A percentile compares a stretch with the other conserved stretches of the same genome.
These are phyloP conservation scores for Caenorhabditis parvicauda DNA, from an alignment of 2,888 invertebrate species.

Conservation along the genomic window DNA sequence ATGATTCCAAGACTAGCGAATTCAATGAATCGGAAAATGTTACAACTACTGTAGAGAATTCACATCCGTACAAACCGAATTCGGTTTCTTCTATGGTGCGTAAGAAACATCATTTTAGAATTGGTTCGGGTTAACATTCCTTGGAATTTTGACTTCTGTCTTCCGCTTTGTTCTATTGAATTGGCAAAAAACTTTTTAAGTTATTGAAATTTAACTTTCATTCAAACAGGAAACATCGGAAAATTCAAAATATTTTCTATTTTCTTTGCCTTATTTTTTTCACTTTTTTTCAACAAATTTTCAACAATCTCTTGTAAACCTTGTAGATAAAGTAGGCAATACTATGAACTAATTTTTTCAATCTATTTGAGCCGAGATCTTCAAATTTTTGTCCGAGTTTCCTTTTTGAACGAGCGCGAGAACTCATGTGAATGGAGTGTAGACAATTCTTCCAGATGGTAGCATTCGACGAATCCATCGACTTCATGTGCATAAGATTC, in stretches of 20 bases:
- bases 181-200: too few species aligned
- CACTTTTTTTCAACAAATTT: too few species aligned
- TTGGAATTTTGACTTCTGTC: not conserved
- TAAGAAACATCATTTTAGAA: too few species aligned
- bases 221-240: too few species aligned
- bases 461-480: slow-evolving; percentile 81
- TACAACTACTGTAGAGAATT: slow-evolving; percentile 73
- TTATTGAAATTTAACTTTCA: too few species aligned
- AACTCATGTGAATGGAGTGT: not conserved
- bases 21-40: slow-evolving; percentile 4
- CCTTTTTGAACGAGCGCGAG: not conserved
- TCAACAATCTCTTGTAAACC: too few species aligned
- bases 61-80: slow-evolving; percentile 87
- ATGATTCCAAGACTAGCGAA: not conserved
- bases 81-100: slow-evolving; percentile 53
- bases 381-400: too few species aligned
- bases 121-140: too few species aligned
- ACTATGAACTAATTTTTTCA: too few species aligned
- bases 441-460: slow-evolving; percentile 66
- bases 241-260: too few species aligned
- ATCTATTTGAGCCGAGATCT: too few species aligned
- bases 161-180: not conserved
- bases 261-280: too few species aligned
- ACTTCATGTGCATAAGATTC: slow-evolving; percentile 90
- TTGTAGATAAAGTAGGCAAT: not conserved